Conservation (phyloP, 2,797 vertebrate species). For the Sebastiscus albofasciatus region DNA sequence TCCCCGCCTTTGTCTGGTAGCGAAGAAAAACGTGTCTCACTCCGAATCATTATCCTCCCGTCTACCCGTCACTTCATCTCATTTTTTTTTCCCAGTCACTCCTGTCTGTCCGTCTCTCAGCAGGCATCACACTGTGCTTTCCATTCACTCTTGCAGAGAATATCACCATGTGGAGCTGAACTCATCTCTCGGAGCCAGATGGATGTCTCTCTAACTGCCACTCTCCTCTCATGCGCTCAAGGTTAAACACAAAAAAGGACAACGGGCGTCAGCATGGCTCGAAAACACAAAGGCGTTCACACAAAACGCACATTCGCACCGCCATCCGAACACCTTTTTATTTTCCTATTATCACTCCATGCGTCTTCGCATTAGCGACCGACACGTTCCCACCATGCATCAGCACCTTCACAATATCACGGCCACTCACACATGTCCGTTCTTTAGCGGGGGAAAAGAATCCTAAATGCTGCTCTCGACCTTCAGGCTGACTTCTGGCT, state of each 20-base stretch:
- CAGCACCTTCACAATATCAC: constrained; percentile 27
- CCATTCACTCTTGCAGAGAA: constrained; percentile 52
- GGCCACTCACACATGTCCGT: constrained; percentile 2
- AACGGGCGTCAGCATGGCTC: constrained; percentile 14
- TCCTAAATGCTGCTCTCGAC: constrained; percentile 39
- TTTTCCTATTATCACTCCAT: constrained; percentile 42
- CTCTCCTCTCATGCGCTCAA: constrained; percentile 56
- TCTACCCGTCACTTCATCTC: constrained; percentile 57
- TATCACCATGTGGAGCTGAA: constrained; percentile 58
- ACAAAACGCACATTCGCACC: not conserved
- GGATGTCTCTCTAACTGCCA: constrained; percentile 54
- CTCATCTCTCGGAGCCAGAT: constrained; percentile 63
- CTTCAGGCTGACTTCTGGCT: constrained; percentile 52
- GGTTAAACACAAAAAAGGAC: constrained; percentile 57
- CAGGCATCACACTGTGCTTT: constrained; percentile 34
- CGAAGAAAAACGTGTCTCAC: constrained; percentile 25
- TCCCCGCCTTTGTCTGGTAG: constrained; percentile 26
- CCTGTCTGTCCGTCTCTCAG: constrained; percentile 50
- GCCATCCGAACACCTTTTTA: constrained; percentile 37
- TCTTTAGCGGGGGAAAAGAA: not conserved
- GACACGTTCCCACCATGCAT: constrained; percentile 32
- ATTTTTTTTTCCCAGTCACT: constrained; percentile 40
- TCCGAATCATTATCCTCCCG: constrained; percentile 48
- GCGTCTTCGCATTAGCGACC: constrained; percentile 36
- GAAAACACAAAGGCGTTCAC: constrained; percentile 10